These are phyloP conservation scores for Drosophila multiciliata DNA, from an alignment of 2,888 invertebrate genomes.

Conservation along the genomic window DNA sequence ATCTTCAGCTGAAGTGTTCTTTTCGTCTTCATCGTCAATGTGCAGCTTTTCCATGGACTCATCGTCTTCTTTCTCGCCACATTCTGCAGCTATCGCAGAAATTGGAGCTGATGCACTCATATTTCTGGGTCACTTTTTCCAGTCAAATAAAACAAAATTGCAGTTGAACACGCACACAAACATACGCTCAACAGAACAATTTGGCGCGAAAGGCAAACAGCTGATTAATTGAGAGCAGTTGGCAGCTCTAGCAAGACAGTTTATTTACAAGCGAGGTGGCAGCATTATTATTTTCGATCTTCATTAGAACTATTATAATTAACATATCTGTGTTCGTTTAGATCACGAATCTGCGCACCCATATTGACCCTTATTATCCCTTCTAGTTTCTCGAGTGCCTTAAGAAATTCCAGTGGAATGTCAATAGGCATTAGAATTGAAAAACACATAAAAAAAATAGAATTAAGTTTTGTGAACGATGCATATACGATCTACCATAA, in stretches of 20 bases:
- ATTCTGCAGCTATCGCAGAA: slow-evolving; percentile 63
- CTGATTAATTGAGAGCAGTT: slow-evolving; percentile 32
- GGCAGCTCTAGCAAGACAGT: slow-evolving; percentile 28
- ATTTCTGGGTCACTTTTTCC: slow-evolving; percentile 58
- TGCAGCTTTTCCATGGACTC: slow-evolving; percentile 64
- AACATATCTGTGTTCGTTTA: neutral
- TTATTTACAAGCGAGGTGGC: neutral
- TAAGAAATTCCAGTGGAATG: neutral
- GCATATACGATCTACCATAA: slow-evolving; percentile 10
- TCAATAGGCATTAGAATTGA: slow-evolving; percentile 41
- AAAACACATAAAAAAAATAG: slow-evolving; percentile 43
- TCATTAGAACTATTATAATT: neutral
- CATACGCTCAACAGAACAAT: slow-evolving; percentile 31
- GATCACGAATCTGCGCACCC: neutral
- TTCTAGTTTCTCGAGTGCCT: neutral
- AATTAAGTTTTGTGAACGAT: slow-evolving; percentile 47
- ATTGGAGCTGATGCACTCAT: slow-evolving; percentile 66
- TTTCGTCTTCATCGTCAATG: slow-evolving; percentile 65
- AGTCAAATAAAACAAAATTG: slow-evolving; percentile 37
- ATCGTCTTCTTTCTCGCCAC: slow-evolving; percentile 52
- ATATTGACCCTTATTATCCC: neutral
- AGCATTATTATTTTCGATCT: neutral
- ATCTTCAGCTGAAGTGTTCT: slow-evolving; percentile 74
- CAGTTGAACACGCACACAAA: slow-evolving; percentile 53
- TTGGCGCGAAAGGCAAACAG: slow-evolving; percentile 71